These are phyloP conservation scores for Pocillopora grandis DNA, from an alignment of 92 coral and sea anemone genomes.

Conservation along the genomic window DNA sequence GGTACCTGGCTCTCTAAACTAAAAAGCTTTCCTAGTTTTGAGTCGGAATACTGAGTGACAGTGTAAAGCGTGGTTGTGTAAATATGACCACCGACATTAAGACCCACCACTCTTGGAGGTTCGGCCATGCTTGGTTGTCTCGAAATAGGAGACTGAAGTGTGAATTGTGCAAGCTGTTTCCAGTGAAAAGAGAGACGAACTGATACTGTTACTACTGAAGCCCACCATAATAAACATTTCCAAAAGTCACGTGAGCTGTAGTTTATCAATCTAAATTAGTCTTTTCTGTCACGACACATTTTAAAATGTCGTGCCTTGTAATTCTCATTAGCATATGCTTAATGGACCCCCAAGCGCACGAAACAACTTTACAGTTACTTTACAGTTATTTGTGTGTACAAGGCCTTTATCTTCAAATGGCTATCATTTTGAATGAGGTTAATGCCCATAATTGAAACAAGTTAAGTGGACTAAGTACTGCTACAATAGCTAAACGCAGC, in stretches of 20 bases:
- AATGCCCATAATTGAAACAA: too few relatives aligned
- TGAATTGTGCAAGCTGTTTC: neutral
- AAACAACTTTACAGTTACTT: too few relatives aligned
- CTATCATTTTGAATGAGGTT: too few relatives aligned
- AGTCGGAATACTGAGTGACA: constrained; percentile 64
- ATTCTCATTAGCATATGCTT: too few relatives aligned
- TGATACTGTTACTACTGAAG: neutral
- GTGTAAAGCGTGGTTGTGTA: constrained; percentile 77
- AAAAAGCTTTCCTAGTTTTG: constrained; percentile 57
- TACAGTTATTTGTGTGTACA: too few relatives aligned
- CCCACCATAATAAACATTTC: neutral
- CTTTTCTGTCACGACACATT: neutral
- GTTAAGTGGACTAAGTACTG: too few relatives aligned
- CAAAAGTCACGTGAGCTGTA: constrained; percentile 1
- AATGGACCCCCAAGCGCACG: too few relatives aligned
- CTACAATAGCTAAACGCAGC: too few relatives aligned
- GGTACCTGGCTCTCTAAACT: constrained; percentile 43
- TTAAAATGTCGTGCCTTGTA: too few relatives aligned
- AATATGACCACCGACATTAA: constrained; percentile 76
- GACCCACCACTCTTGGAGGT: constrained; percentile 51
- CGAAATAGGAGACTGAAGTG: neutral
- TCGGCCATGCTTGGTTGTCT: constrained; percentile 6
- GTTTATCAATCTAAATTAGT: neutral
- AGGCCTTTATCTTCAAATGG: too few relatives aligned
- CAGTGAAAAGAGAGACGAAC: neutral